Base-by-base conservation (phyloP, 1,140 invertebrate species). In the Aphidius gifuensis region DNA sequence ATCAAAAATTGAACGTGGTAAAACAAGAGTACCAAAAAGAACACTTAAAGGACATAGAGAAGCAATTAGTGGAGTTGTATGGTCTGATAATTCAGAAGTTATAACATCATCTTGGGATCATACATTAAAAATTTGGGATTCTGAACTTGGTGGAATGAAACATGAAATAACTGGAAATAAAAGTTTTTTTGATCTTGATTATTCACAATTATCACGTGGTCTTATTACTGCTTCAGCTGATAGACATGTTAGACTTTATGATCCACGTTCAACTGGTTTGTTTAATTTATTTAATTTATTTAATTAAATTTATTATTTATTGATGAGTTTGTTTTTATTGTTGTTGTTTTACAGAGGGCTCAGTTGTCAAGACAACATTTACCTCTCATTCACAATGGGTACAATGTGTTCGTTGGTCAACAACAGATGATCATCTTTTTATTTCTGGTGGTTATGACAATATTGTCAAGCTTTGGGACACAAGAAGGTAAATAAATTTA, bases 71-170 rank as follows among this genome's bases (percentile, higher is more conserved):
- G 87, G 88, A 1, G 84, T 94, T 1, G 82, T 87, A 49, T 99
- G 96, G 95, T 85, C 91, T 61, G 88, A 90, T 64, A 82, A 82
- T 57, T 81, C 86, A 47, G 88, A 88, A 61, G 74, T 98, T 3
- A 85, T 92, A 9, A 94, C 94, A 0, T 92, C 91, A 3, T 92
- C 92, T 0, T 97, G 96, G 95, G 97, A 99, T 83, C 96, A 99
- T 72, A 94, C 95, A 1, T 81, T 99, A 8, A 90, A 92, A 77
- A 71, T 97, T 5, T 99, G 97, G 97, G 96, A 99, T 81, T 83
- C 92, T 32, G 89, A 95, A 77, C 76, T 92, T 42, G 90, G 88
- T 61, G 91, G 89, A 9, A 86, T 93, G 7, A 92, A 92, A 74
- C 84, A 87, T 47, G 92, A 95, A 77, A 84, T 94, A 66, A 84